Evolutionary conservation across 2,797 vertebrate species (phyloP).

Genomic region (Epinephelus coioides): DNA sequence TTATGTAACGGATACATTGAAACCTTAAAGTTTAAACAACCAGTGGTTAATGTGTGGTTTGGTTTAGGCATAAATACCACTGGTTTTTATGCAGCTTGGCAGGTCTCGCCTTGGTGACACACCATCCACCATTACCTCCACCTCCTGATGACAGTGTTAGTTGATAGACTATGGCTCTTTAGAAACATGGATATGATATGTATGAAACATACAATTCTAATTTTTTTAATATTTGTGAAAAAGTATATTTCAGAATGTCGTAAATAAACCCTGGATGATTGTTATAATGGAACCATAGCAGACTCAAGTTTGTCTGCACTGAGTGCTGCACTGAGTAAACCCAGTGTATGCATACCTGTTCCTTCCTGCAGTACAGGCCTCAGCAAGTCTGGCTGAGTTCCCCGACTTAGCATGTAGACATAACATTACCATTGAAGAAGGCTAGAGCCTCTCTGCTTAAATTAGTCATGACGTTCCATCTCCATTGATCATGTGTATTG

Average conservation of each 20-base stretch:
- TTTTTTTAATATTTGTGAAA: neutral
- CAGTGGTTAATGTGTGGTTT: no score
- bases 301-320: constrained; percentile 7
- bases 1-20: no score
- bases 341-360: constrained; percentile 31
- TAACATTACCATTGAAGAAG: constrained; percentile 52
- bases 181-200: no score
- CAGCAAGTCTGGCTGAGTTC: constrained; percentile 46
- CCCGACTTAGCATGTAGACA: constrained; percentile 49
- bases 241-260: neutral
- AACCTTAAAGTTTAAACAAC: no score
- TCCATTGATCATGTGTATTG: constrained; percentile 38
- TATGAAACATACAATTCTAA: no score
- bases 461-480: constrained; percentile 39
- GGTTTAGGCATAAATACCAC: no score
- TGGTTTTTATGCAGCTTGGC: no score
- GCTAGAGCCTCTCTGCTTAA: constrained; percentile 4
- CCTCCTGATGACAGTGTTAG: no score
- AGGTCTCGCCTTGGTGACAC: no score
- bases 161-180: no score
- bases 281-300: neutral
- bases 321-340: constrained; percentile 17
- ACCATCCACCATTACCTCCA: no score
- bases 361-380: constrained; percentile 54
- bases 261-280: neutral